Conservation (phyloP, 2,888 invertebrate genomes). For the Sepiola atlantica region DNA sequence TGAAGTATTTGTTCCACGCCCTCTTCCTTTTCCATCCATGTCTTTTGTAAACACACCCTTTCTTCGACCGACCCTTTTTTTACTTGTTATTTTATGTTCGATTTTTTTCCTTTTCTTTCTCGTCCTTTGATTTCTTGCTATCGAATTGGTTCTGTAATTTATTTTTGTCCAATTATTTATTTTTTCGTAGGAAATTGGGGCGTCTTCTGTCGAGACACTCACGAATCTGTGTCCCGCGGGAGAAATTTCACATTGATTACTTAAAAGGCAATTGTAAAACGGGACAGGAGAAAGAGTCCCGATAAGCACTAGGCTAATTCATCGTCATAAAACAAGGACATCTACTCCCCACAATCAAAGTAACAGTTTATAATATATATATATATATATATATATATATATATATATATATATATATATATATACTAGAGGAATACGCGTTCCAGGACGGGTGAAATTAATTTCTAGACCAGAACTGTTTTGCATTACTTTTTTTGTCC, state of each 20-base stretch:
- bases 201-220: neutral
- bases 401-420: neutral
- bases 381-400: neutral
- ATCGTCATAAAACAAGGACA: neutral
- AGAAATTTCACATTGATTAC: constrained; percentile 4
- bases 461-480: too few species aligned
- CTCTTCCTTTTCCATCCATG: neutral
- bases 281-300: neutral
- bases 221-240: neutral
- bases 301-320: neutral
- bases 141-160: neutral
- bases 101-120: neutral
- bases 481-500: too few species aligned
- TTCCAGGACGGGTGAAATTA: too few species aligned
- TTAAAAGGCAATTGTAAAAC: constrained; percentile 12
- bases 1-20: neutral
- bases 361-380: neutral
- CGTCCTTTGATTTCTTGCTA: neutral
- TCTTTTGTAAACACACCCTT: neutral
- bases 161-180: neutral
- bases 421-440: neutral
- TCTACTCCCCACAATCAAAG: neutral
- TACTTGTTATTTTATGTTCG: neutral
- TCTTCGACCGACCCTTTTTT: neutral
- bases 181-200: neutral